Conservation (phyloP, 2,797 vertebrate genomes). For the Scleropages formosus region DNA sequence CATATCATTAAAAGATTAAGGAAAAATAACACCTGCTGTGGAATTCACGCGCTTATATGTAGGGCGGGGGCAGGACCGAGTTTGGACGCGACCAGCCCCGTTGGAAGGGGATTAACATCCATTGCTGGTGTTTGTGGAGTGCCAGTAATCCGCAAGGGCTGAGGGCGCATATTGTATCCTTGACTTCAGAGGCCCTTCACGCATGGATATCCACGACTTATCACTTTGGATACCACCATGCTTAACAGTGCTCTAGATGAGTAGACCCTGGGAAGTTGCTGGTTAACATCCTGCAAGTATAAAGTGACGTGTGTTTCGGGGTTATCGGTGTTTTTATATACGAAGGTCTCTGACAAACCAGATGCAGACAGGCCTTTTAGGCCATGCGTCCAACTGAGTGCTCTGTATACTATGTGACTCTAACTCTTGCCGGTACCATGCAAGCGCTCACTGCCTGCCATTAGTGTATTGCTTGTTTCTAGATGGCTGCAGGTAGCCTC, state of each 20-base stretch:
- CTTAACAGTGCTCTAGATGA: too few species aligned
- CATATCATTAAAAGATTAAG: conserved; percentile 48
- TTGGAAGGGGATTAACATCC: conserved; percentile 40
- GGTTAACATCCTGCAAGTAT: too few species aligned
- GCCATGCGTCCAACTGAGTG: too few species aligned
- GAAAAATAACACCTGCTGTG: conserved; percentile 36
- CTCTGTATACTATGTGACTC: too few species aligned
- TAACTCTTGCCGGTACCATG: too few species aligned
- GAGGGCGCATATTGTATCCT: conserved; percentile 40
- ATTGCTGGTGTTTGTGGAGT: conserved; percentile 35
- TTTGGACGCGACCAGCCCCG: neutral
- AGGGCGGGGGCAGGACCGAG: neutral
- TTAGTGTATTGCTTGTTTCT: neutral
- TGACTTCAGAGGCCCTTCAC: conserved; percentile 34
- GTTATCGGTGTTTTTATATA: too few species aligned
- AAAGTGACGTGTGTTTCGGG: too few species aligned
- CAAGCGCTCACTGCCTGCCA: too few species aligned
- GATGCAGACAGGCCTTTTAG: too few species aligned
- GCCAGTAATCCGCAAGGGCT: conserved; percentile 43
- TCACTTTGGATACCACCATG: conserved; percentile 44
- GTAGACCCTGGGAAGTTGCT: too few species aligned
- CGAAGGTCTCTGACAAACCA: too few species aligned
- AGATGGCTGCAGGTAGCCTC: too few species aligned
- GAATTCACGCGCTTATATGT: conserved; percentile 23
- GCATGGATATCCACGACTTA: conserved; percentile 35